Evolutionary conservation across 2,888 invertebrate genomes (phyloP), one percentile per base, ranked within the genome.

Genomic region (Cyrtodaria siliqua): DNA sequence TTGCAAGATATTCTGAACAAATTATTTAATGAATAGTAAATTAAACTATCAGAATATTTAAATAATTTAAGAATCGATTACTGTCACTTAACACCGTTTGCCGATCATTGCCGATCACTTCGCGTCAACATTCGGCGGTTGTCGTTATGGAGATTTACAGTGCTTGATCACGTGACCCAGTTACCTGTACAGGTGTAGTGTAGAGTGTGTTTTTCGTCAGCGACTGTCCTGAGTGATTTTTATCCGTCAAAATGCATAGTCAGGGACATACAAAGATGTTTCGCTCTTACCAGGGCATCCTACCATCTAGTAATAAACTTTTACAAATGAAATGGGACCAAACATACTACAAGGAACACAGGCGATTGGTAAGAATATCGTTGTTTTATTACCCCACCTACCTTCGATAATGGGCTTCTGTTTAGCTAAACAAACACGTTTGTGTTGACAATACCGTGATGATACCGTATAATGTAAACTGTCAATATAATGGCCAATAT

Each of bases 301-400:
- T 91, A 55, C 93, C 93, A 16, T 86, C 90, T 6, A 89, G 90
- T 62, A 93, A 92, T 79, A 92, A 91, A 79, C 83, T 92, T 23
- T 82, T 93, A 53, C 92, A 93, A 82, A 87, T 90, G 80, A 84
- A 88, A 79, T 93, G 93, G 93, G 93, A 93, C 69, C 78, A 86
- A n/a, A 91, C 89, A 4, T 91, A 92, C 66, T 93, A 92, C 79
- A 86, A 90, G 44, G 91, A 92, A 80, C 93, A 93, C 83, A 76
- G 90, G 60, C 73, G 85, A 77, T 87, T 91, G 90, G 92, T 93
- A 71, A 82, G 87, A 67, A 16, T 20, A 20, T 44, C 20, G 16
- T 29, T 42, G 23, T 26, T 49, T 40, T 29, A 27, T 47, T 67
- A 70, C 73, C 73, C 78, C 69, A 69, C 69, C 73, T 66, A 40